These are phyloP conservation scores for Dascillus cervinus DNA, from an alignment of 2,888 invertebrate species.

Conservation along the genomic window DNA sequence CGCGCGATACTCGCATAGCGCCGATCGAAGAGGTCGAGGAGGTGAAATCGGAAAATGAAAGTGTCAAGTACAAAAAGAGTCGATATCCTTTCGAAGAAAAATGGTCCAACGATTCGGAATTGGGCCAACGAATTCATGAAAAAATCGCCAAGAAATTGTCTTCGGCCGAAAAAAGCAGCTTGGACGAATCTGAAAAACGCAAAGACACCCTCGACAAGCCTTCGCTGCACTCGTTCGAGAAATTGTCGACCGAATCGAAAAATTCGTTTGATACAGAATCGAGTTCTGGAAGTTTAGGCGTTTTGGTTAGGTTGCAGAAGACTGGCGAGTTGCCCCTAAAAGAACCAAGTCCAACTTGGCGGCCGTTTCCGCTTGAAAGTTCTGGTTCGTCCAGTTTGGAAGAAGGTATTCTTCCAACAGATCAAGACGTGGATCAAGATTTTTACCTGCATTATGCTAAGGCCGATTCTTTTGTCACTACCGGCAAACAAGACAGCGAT, in stretches of 20 bases:
- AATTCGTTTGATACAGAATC: constrained; percentile 70
- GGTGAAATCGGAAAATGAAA: constrained; percentile 14
- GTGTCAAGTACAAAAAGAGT: constrained; percentile 28
- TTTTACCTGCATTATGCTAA: constrained; percentile 38
- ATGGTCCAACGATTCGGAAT: constrained; percentile 42
- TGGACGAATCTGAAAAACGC: constrained; percentile 35
- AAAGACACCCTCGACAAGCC: constrained; percentile 33
- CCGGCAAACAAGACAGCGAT: constrained; percentile 56
- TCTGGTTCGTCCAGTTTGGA: constrained; percentile 81
- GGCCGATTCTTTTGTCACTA: constrained; percentile 46
- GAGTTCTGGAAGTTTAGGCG: constrained; percentile 67
- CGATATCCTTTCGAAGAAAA: constrained; percentile 43
- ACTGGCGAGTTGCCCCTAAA: constrained; percentile 52
- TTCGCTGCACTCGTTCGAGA: constrained; percentile 34
- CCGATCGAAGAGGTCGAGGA: constrained; percentile 30
- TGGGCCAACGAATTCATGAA: constrained; percentile 36
- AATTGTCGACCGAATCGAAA: constrained; percentile 54
- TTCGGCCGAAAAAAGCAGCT: constrained; percentile 35
- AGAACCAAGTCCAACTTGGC: constrained; percentile 74
- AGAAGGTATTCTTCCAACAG: constrained; percentile 73
- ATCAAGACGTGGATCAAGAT: constrained; percentile 51
- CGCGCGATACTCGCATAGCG: constrained; percentile 34
- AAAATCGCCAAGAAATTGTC: constrained; percentile 39
- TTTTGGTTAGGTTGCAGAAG: constrained; percentile 49
- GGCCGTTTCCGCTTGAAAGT: constrained; percentile 76